phyloP scores from a whole-genome alignment of 2,113 vertebrate species.

The Melospiza melodia region DNA sequence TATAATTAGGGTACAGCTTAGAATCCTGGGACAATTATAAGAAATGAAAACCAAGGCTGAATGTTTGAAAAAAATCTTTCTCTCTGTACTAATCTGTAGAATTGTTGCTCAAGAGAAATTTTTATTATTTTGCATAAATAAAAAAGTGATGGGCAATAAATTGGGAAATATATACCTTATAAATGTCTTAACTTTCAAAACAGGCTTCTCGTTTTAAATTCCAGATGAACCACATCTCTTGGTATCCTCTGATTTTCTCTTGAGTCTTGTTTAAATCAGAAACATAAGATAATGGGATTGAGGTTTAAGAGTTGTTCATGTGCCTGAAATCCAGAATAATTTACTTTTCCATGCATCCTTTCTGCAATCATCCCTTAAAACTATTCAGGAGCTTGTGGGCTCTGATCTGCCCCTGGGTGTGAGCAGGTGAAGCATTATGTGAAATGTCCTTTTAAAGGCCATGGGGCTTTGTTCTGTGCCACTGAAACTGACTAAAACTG shows the following conservation, averaged over 20 bases:
- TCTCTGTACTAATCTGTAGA: background rate
- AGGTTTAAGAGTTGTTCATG: background rate
- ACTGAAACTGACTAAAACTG: background rate
- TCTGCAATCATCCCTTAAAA: background rate
- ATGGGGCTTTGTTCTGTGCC: background rate
- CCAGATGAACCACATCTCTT: background rate
- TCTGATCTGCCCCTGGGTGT: background rate
- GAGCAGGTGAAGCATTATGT: background rate
- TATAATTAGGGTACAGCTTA: constrained; percentile 56
- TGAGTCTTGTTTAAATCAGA: background rate
- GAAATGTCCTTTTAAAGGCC: background rate
- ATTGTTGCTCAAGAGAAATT: constrained; percentile 21
- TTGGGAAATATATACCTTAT: background rate
- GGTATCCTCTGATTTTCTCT: background rate
- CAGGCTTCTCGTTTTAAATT: background rate
- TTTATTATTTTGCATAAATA: constrained; percentile 8
- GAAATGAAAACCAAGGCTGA: constrained; percentile 21
- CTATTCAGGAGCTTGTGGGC: background rate
- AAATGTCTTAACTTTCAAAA: constrained; percentile 1
- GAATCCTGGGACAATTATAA: constrained; percentile 35
- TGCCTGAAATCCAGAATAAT: background rate
- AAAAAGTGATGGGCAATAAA: constrained; percentile 1
- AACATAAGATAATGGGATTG: background rate
- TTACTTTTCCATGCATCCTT: background rate
- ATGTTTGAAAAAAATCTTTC: background rate